Percentiles rank a stretch among this genome's conserved stretches.
phyloP scores from a whole-genome alignment of 2,797 vertebrate genomes.

The Nyctibius grandis region DNA sequence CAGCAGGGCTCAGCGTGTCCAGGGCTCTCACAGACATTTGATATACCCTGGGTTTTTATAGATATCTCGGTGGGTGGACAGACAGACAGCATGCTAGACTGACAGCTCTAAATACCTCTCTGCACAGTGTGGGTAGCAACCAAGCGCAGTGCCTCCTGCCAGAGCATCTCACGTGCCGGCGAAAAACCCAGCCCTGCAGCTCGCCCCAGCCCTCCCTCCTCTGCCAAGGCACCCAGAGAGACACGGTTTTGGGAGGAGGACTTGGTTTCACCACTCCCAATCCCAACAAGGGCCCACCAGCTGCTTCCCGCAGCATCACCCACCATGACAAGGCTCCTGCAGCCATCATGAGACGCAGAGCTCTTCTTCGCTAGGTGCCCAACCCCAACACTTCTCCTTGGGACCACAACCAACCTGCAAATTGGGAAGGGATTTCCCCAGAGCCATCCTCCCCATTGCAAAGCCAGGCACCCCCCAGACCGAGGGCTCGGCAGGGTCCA shows the following conservation, averaged over 20 bases:
- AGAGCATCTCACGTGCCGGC: background rate
- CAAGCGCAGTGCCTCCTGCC: background rate
- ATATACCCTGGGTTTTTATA: background rate
- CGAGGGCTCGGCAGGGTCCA: background rate
- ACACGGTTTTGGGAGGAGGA: rapidly evolving
- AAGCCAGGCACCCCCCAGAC: background rate
- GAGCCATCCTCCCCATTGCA: background rate
- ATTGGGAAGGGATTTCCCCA: background rate
- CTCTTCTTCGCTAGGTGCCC: background rate
- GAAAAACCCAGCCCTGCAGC: background rate
- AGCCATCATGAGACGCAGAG: rapidly evolving
- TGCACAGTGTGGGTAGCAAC: background rate
- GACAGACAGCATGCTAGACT: constrained; percentile 48
- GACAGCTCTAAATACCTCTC: constrained; percentile 44
- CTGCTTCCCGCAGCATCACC: background rate
- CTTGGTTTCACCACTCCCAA: background rate
- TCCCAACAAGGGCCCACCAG: background rate
- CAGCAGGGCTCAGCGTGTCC: background rate
- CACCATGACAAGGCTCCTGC: background rate
- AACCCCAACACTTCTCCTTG: background rate
- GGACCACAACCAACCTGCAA: background rate
- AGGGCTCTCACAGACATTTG: background rate
- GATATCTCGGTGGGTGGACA: constrained; percentile 4
- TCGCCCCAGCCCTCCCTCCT: background rate
- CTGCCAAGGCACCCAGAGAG: background rate